Base-by-base conservation (phyloP, 2,888 invertebrate species). In the Leptarthrus brevirostris region DNA sequence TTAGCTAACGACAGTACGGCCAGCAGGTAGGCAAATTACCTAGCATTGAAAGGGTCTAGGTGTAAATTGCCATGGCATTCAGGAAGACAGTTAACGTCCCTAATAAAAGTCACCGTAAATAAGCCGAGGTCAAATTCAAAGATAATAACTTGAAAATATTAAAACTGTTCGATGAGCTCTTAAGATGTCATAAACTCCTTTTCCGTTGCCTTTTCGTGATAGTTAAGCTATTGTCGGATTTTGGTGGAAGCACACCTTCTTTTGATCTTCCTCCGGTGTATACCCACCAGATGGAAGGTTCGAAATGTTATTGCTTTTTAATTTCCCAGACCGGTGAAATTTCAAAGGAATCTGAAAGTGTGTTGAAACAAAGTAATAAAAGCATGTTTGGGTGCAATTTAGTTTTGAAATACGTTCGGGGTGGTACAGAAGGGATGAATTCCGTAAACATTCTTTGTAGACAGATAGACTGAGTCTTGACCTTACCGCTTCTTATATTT, bases 151-250 rank as follows among this genome's bases (percentile, higher is more conserved):
- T 64, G 36, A 34, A 44, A 64, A 47, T 64, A 64, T 64, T 44
- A 64, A 64, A 64, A 64, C 24, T 64, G 44, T 47, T 64, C 24
- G 64, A 64, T 22, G 47, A 64, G 64, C 22, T 24, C 64, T 64
- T 44, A 64, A 64, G 64, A 22, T 64, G 64, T 64, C 64, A 14
- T 64, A 64, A 64, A 64, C 64, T 64, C 64, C 64, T 64, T 64
- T 64, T 64, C 18, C 24, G 44, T 14, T 56, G 18, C 58, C 6
- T 64, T 22, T 64, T 24, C 24, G 12, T 64, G 44, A 24, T 24
- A 40, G 40, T 64, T 24, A 34, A 44, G 4, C 22, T 22, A 58
- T 34, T 40, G 61, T 61, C 44, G 64, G 64, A 64, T 44, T 40
- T 61, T 64, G n/a, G 49, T 44, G 64, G 44, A 64, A 47, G 24